These are phyloP conservation scores for Philonicus albiceps DNA, from an alignment of 2,888 invertebrate species.

Conservation along the genomic window DNA sequence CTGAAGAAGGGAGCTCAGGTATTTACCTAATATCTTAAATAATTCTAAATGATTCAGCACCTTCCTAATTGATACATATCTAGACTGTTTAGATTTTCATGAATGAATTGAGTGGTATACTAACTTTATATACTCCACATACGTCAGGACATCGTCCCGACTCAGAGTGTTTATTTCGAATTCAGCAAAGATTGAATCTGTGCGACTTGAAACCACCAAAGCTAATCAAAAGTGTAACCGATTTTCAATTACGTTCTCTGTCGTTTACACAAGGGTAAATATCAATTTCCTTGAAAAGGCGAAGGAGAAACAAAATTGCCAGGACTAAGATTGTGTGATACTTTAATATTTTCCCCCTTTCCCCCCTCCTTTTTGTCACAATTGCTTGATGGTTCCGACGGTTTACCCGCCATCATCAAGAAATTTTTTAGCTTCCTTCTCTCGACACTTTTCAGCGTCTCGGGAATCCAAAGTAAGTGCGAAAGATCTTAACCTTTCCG, in stretches of 20 bases:
- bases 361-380: neutral
- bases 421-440: neutral
- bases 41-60: neutral
- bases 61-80: neutral
- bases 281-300: slow-evolving; percentile 38
- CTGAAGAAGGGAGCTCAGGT: neutral
- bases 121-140: neutral
- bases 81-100: neutral
- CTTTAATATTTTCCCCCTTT: slow-evolving; percentile 30
- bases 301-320: slow-evolving; percentile 22
- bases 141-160: neutral
- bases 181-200: slow-evolving; percentile 14
- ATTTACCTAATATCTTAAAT: neutral
- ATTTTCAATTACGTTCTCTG: slow-evolving; percentile 45
- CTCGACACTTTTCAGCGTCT: neutral
- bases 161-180: neutral
- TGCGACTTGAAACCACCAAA: slow-evolving; percentile 44
- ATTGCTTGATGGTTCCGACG: neutral
- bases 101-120: neutral
- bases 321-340: slow-evolving; percentile 2
- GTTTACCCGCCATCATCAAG: neutral
- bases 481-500: slow-evolving; percentile 9
- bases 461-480: neutral
- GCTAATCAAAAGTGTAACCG: slow-evolving; percentile 45
- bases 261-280: slow-evolving; percentile 45